A percentile compares a stretch with the other conserved stretches of the same genome.
These are phyloP conservation scores for Diabrotica balteata DNA, from an alignment of 2,888 invertebrate genomes.

Conservation along the genomic window DNA sequence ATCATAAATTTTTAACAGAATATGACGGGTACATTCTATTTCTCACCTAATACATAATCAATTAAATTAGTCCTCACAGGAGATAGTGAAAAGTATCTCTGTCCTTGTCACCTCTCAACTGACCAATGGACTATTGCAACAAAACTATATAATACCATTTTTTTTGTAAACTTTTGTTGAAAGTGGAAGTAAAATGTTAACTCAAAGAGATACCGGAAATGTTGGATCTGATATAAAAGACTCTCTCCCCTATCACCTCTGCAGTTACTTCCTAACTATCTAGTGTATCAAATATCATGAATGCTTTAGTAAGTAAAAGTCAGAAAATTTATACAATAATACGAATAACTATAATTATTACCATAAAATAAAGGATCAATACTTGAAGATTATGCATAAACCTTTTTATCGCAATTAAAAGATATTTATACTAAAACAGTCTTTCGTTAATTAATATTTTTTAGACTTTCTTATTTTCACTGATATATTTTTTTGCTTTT, in stretches of 20 bases:
- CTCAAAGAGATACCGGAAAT: constrained; percentile 46
- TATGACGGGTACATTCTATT: neutral
- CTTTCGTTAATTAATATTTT: neutral
- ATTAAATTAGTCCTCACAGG: constrained; percentile 6
- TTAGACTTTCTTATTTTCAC: too few species aligned
- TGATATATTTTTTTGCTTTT: too few species aligned
- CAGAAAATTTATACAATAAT: too few species aligned
- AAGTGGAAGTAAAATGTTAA: constrained; percentile 51
- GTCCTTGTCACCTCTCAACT: constrained; percentile 9
- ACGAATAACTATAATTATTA: too few species aligned
- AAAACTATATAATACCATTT: constrained; percentile 21
- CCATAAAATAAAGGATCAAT: too few species aligned
- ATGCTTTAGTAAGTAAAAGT: constrained; percentile 48
- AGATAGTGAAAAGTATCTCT: constrained; percentile 12
- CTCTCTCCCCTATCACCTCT: constrained; percentile 39
- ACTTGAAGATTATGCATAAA: too few species aligned
- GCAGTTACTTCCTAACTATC: constrained; percentile 39
- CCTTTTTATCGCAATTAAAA: too few species aligned
- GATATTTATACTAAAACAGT: neutral
- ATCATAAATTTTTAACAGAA: neutral
- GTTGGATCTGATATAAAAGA: constrained; percentile 46
- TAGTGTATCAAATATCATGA: constrained; percentile 43
- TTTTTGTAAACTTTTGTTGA: constrained; percentile 44
- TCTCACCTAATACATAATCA: constrained; percentile 5
- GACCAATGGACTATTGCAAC: constrained; percentile 10